These are phyloP conservation scores for Malthinus seriepunctatus DNA, from an alignment of 2,888 invertebrate species.

Conservation along the genomic window DNA sequence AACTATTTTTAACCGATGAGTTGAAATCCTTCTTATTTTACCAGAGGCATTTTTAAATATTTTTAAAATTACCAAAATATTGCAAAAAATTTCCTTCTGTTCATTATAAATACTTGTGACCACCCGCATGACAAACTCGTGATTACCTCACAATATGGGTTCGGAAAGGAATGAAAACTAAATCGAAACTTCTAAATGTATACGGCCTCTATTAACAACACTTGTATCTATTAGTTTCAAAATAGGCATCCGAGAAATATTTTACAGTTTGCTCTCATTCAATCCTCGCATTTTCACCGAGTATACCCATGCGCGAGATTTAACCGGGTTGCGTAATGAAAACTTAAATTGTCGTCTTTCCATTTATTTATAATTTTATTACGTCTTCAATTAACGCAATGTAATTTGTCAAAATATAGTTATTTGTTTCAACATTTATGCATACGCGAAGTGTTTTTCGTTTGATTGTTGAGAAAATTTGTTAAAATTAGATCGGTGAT, in stretches of 20 bases:
- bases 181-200: no score
- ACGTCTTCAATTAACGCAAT: background rate
- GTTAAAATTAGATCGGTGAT: background rate
- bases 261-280: no score
- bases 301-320: constrained; percentile 14
- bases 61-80: no score
- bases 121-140: no score
- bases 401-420: background rate
- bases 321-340: constrained; percentile 20
- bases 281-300: background rate
- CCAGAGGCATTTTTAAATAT: no score
- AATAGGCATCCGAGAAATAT: background rate
- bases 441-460: background rate
- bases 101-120: no score
- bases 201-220: constrained; percentile 1
- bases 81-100: no score
- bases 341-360: constrained; percentile 21
- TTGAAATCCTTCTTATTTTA: no score
- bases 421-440: background rate
- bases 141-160: no score
- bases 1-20: no score
- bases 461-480: background rate
- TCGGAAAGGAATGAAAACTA: no score
- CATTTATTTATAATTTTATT: constrained; percentile 10
- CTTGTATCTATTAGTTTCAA: background rate